Base-by-base conservation (phyloP, 2,888 invertebrate genomes). In the Andrena bicolor region DNA sequence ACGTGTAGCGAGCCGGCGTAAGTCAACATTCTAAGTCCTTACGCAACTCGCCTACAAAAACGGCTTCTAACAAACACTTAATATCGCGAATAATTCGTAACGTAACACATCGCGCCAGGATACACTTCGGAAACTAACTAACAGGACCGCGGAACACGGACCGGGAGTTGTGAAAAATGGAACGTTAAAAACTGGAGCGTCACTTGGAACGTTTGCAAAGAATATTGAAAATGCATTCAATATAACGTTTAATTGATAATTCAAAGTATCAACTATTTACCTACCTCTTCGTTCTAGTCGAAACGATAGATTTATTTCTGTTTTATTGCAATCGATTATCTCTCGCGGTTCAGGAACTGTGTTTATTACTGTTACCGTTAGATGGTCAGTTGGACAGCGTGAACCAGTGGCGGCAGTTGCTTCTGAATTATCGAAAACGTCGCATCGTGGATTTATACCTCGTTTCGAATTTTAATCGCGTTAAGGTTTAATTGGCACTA, bases 11-110 rank as follows among this genome's bases (percentile, higher is more conserved):
- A 7, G 32, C 32, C 41, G 7, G 23, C 30, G 1, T 56, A 64
- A 60, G 70, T 80, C 65, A 80, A 76, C 71, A 80, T 49, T 76
- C 51, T 41, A 66, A 7, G 2, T 51, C 58, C 30, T 76, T 80
- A 28, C 48, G 23, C 49, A 80, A 80, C 76, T 60, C 20, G 20
- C 60, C 65, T 49, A 41, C 20, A 71, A 48, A 56, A 65, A 32
- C 64, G 0, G 16, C 13, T 28, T 35, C 13, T 64, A 26, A 41
- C 26, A 60, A 48, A 3, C 56, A 60, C 49, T 53, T 2, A 68
- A 64, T 74, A 48, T 13, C 2, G 7, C 3, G n/a, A 69, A 63
- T 23, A 63, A 16, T 71, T 23, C 7, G 5, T 2, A 60, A 20
- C 20, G 13, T 23, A 26, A 58, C 20, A 13, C 20, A 20, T 13